These are phyloP conservation scores for Xiphorhynchus erythropygius DNA, from an alignment of 2,797 vertebrate genomes.

Conservation along the genomic window DNA sequence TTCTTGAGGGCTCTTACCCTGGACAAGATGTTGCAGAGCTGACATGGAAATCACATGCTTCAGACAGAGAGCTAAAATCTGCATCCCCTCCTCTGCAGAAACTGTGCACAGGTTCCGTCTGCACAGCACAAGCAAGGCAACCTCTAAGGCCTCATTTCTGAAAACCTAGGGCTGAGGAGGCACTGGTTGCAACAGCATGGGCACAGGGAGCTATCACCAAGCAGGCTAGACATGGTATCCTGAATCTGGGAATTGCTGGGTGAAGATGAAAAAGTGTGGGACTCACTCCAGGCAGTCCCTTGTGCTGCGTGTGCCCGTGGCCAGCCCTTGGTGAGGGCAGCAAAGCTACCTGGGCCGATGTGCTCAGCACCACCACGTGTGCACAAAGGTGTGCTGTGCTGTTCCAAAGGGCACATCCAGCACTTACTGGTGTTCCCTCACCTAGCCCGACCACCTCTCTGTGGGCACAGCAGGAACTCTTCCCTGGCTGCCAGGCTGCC, in stretches of 20 bases:
- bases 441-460: neutral
- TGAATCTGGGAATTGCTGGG: neutral
- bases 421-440: neutral
- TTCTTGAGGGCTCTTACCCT: neutral
- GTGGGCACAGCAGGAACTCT: neutral
- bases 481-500: neutral
- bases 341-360: fast-evolving
- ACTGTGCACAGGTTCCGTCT: neutral
- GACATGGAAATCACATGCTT: neutral
- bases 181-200: neutral
- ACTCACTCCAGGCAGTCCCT: neutral
- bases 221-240: neutral
- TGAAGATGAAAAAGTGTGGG: neutral
- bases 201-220: neutral
- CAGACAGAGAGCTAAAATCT: neutral
- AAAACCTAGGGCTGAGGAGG: neutral
- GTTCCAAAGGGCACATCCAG: neutral
- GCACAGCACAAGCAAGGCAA: neutral
- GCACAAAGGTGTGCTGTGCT: neutral
- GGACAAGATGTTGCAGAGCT: neutral
- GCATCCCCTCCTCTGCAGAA: neutral
- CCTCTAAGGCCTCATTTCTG: neutral
- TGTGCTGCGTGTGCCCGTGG: neutral
- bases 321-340: neutral
- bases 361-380: neutral